Evolutionary conservation across 2,797 vertebrate species (phyloP).

Genomic region (Microchirus variegatus): DNA sequence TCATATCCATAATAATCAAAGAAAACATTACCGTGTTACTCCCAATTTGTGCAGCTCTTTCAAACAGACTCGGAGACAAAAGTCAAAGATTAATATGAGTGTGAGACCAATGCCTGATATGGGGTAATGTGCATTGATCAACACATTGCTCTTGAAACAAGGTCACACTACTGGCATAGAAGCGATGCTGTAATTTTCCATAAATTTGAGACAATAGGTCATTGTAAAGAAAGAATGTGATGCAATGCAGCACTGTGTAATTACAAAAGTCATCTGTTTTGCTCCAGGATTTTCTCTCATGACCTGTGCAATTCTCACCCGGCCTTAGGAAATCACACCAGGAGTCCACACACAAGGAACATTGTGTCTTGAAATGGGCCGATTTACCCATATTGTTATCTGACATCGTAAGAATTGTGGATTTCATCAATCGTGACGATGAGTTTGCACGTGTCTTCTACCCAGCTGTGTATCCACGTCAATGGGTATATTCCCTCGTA

Average conservation of each 20-base stretch:
- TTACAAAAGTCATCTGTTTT: conserved; percentile 1
- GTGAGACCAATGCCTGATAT: too few relatives aligned
- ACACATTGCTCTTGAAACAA: too few relatives aligned
- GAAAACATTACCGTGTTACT: too few relatives aligned
- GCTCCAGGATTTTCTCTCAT: conserved; percentile 25
- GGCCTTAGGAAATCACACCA: conserved; percentile 14
- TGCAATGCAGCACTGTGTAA: conserved; percentile 19
- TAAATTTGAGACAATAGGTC: conserved; percentile 3
- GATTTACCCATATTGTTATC: background rate
- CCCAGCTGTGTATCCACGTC: conserved; percentile 9
- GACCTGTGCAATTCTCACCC: conserved; percentile 15
- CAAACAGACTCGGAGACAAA: too few relatives aligned
- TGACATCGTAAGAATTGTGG: conserved; percentile 13
- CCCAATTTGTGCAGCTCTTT: too few relatives aligned
- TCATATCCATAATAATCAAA: too few relatives aligned
- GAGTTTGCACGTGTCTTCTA: background rate
- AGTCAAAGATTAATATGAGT: too few relatives aligned
- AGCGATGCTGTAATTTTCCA: background rate
- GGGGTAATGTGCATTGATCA: too few relatives aligned
- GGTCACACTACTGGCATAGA: too few relatives aligned
- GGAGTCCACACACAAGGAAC: conserved; percentile 14
- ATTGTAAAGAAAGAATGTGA: conserved; percentile 7
- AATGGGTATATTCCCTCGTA: too few relatives aligned
- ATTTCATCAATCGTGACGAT: conserved; percentile 3
- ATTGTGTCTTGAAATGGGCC: background rate